A percentile compares a stretch with the other conserved stretches of the same genome.
These are phyloP conservation scores for Carcina quercana DNA, from an alignment of 2,888 invertebrate species.

Conservation along the genomic window DNA sequence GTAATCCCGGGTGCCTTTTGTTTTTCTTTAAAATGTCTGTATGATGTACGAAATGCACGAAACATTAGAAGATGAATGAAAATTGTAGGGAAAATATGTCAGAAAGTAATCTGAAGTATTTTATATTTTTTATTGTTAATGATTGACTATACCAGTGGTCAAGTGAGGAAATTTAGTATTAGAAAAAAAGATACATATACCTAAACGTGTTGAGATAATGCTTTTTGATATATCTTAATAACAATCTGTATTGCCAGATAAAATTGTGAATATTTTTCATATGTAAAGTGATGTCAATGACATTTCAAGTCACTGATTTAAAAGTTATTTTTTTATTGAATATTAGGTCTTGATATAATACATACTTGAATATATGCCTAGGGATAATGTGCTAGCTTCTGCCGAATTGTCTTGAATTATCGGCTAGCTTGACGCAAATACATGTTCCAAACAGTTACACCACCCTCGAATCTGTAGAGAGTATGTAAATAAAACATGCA, in stretches of 20 bases:
- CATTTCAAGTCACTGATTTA: conserved; percentile 69
- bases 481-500: conserved; percentile 66
- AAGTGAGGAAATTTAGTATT: conserved; percentile 66
- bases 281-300: conserved; percentile 65
- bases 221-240: conserved; percentile 62
- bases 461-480: conserved; percentile 49
- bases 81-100: conserved; percentile 47
- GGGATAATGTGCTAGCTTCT: conserved; percentile 44
- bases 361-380: conserved; percentile 57
- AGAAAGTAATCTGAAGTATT: conserved; percentile 58
- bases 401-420: conserved; percentile 49
- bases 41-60: conserved; percentile 92
- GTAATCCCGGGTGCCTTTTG: conserved; percentile 72
- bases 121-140: conserved; percentile 65
- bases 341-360: conserved; percentile 64
- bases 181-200: conserved; percentile 55
- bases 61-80: conserved; percentile 86
- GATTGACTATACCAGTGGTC: conserved; percentile 62
- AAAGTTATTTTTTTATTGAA: conserved; percentile 65
- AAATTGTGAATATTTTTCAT: conserved; percentile 74
- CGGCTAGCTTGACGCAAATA: conserved; percentile 43
- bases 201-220: conserved; percentile 43
- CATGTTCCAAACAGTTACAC: conserved; percentile 39
- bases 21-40: conserved; percentile 76
- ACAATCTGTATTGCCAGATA: conserved; percentile 75